Conservation (phyloP, 2,113 vertebrate species). For the Melanocharis versteri region DNA sequence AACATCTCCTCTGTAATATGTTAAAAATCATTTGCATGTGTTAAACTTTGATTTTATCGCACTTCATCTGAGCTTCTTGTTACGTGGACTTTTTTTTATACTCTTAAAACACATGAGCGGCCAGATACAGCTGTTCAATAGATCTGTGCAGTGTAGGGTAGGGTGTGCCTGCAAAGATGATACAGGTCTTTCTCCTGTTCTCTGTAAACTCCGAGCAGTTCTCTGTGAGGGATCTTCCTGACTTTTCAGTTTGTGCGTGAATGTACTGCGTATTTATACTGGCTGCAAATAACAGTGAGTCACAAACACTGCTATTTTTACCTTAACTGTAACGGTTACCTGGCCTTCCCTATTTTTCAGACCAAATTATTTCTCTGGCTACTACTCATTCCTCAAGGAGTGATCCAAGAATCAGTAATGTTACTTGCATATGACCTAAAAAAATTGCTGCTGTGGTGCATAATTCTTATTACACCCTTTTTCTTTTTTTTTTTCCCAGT, state of each 20-base stretch:
- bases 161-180: not conserved
- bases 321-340: not conserved
- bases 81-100: not conserved
- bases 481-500: not conserved
- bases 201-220: not conserved
- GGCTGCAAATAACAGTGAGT: not conserved
- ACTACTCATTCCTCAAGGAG: not conserved
- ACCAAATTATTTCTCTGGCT: not conserved
- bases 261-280: not conserved
- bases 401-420: not conserved
- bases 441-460: not conserved
- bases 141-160: not conserved
- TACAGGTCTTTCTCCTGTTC: not conserved
- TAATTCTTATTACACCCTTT: not conserved
- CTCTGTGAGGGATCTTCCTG: not conserved
- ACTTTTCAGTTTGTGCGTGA: not conserved
- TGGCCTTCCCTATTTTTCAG: not conserved
- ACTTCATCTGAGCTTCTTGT: not conserved
- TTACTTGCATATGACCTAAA: not conserved
- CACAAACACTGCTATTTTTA: not conserved
- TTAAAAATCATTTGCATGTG: not conserved
- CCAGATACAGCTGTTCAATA: not conserved
- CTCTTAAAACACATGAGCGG: not conserved
- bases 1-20: not conserved
- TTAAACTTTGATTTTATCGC: not conserved